Evolutionary conservation across 2,113 vertebrate genomes (phyloP), one percentile per base, ranked within the genome.

Genomic region (Hippoglossus stenolepis): DNA sequence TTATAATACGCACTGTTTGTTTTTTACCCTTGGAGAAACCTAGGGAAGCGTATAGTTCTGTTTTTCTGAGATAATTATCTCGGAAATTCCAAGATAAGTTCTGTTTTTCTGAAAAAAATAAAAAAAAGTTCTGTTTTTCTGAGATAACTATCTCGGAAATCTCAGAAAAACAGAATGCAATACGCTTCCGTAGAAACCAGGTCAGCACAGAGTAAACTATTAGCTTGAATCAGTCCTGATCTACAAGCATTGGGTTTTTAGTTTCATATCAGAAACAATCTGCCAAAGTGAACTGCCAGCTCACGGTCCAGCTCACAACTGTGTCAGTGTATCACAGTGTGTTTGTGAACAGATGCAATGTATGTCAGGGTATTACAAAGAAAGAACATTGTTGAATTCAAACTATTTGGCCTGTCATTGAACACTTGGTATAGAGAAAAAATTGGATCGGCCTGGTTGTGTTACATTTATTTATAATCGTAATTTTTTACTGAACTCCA

Each of bases 211-310:
- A 87, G 68, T 40, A 73, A 86, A 86, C 68, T 84, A 75, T 79
- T 87, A 65, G 62, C 17, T 40, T 73, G 80, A 79, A 89, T 85
- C 78, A 83, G 70, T 35, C 70, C 64, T 65, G 73, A 89, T 91
- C 79, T 69, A 28, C 67, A 61, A 70, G 82, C 62, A 76, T 61
- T 59, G 59, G 77, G 67, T 65, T 75, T 88, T 85, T 70, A 40
- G 66, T 85, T 89, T 82, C 79, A 82, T 79, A 57, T 54, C 78
- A 80, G 54, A 49, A 77, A 80, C 38, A 54, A 28, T 71, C 45
- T 47, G 40, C 59, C 18, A 38, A 35, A 71, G 23, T 23, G 23
- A 23, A 23, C 23, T 72, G 58, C 74, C 79, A 76, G 73, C 57
- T 23, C 57, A 58, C 59, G 54, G 66, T n/a, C 5, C 43, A 67